Conservation (phyloP, 2,797 vertebrate species). For the Pristis pectinata region DNA sequence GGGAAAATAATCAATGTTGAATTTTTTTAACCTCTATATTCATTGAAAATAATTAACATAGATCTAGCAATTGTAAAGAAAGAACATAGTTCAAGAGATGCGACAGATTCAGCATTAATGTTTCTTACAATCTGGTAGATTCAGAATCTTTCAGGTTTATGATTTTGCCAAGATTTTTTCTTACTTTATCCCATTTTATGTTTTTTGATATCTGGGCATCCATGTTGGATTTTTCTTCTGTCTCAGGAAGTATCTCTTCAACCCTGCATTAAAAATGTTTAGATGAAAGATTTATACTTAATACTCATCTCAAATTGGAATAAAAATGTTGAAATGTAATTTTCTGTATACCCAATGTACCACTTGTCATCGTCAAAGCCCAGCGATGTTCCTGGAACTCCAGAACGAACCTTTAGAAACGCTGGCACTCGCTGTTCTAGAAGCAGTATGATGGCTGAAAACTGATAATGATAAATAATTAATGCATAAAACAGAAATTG, state of each 20-base stretch:
- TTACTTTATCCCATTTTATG: conserved; percentile 39
- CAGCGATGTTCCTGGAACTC: conserved; percentile 39
- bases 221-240: neutral
- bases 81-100: neutral
- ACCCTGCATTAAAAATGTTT: conserved; percentile 30
- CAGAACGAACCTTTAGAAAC: conserved; percentile 39
- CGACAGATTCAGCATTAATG: neutral
- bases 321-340: neutral
- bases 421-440: conserved; percentile 32
- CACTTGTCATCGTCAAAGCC: conserved; percentile 41
- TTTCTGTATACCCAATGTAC: conserved; percentile 38
- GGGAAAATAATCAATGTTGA: neutral
- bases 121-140: conserved; percentile 36
- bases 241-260: conserved; percentile 41
- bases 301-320: neutral
- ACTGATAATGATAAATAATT: neutral
- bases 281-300: neutral
- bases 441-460: conserved; percentile 29
- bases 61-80: neutral
- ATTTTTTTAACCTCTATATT: neutral
- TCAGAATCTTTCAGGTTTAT: conserved; percentile 36
- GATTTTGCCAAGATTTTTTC: conserved; percentile 40
- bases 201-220: neutral
- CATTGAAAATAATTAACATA: neutral
- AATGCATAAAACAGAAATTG: neutral